Percentiles rank a stretch among this genome's conserved stretches.
phyloP scores from a whole-genome alignment of 2,113 vertebrate species.

The Solea solea region DNA sequence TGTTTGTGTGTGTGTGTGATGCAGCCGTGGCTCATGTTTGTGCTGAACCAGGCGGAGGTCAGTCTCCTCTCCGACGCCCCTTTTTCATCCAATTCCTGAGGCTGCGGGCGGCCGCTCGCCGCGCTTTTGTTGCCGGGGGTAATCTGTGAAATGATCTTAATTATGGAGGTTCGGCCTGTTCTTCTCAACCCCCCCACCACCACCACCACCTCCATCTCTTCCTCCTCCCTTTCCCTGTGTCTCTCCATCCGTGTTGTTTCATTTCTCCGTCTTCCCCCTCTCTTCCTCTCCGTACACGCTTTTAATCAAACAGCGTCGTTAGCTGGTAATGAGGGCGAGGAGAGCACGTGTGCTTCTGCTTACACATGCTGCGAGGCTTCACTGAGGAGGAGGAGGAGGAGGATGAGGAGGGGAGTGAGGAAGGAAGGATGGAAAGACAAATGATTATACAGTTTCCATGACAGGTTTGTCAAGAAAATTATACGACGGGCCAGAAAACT shows the following conservation, averaged over 20 bases:
- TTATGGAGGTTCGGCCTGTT: slow-evolving; percentile 82
- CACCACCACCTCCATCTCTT: slow-evolving; percentile 20
- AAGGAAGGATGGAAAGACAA: slow-evolving; percentile 45
- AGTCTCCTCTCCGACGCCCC: slow-evolving; percentile 76
- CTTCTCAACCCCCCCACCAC: slow-evolving; percentile 30
- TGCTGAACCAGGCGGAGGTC: slow-evolving; percentile 65
- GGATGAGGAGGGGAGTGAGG: slow-evolving; percentile 21
- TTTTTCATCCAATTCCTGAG: slow-evolving; percentile 79
- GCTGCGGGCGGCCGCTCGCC: slow-evolving; percentile 75
- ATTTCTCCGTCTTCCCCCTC: slow-evolving; percentile 31
- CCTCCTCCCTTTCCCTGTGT: slow-evolving; percentile 5
- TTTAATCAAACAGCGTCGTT: slow-evolving; percentile 84
- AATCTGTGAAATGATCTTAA: slow-evolving; percentile 88
- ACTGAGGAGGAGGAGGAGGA: slow-evolving; percentile 46
- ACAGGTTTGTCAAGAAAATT: slow-evolving; percentile 55
- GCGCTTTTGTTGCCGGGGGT: slow-evolving; percentile 82
- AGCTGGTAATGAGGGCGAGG: slow-evolving; percentile 81
- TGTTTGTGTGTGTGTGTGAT: slow-evolving; percentile 54
- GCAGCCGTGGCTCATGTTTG: slow-evolving; percentile 65
- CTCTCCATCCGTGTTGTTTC: background rate
- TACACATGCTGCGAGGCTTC: slow-evolving; percentile 77
- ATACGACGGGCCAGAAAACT: slow-evolving; percentile 8
- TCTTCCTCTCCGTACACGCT: slow-evolving; percentile 76
- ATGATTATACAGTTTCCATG: slow-evolving; percentile 44
- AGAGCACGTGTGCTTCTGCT: slow-evolving; percentile 73